phyloP scores from a whole-genome alignment of 1,140 invertebrate genomes.

The Triops cancriformis region DNA sequence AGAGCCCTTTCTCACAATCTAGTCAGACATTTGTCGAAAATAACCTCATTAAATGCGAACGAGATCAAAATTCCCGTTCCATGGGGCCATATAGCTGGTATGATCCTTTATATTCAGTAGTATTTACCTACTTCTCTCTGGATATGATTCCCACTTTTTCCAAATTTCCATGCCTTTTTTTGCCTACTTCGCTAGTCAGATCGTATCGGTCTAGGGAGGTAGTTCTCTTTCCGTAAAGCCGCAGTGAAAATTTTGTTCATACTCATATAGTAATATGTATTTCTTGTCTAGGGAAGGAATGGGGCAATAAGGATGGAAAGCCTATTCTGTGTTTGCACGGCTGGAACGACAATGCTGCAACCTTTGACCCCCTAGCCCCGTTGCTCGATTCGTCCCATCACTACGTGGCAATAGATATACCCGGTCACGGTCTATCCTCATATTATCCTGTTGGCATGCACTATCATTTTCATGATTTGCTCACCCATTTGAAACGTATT shows the following conservation, averaged over 20 bases:
- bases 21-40: not conserved
- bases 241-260: too few species aligned
- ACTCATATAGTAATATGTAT: not conserved
- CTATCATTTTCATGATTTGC: constrained; percentile 33
- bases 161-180: too few species aligned
- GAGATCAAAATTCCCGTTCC: constrained; percentile 36
- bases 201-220: too few species aligned
- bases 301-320: constrained; percentile 50
- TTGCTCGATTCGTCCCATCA: constrained; percentile 30
- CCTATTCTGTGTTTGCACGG: constrained; percentile 64
- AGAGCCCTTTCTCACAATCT: too few species aligned
- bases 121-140: not conserved
- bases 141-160: not conserved
- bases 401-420: constrained; percentile 34
- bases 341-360: constrained; percentile 49
- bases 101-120: constrained; percentile 38
- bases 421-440: constrained; percentile 40
- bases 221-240: too few species aligned
- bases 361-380: constrained; percentile 39
- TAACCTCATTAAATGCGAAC: constrained; percentile 16
- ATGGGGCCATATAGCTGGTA: constrained; percentile 36
- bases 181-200: too few species aligned
- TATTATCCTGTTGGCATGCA: constrained; percentile 33
- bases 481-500: constrained; percentile 35
- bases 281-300: constrained; percentile 47